These are phyloP conservation scores for Halesus radiatus DNA, from an alignment of 1,140 invertebrate genomes.

Conservation along the genomic window DNA sequence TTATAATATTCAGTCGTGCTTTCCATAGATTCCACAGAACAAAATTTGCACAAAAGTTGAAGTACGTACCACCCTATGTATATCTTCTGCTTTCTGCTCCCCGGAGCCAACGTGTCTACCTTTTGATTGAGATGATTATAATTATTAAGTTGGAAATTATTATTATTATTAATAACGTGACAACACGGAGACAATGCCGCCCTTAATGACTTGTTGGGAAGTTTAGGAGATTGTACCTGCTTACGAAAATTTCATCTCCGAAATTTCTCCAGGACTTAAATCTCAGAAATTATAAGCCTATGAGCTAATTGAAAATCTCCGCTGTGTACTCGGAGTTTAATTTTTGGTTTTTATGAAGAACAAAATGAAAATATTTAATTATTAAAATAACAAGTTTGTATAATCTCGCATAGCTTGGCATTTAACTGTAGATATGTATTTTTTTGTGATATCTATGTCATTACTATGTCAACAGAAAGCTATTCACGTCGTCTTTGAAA, in stretches of 20 bases:
- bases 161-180: conserved; percentile 42
- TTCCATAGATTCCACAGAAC: no score
- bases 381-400: no score
- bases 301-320: conserved; percentile 42
- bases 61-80: no score
- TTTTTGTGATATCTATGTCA: no score
- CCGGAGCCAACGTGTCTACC: conserved; percentile 51
- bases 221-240: conserved; percentile 45
- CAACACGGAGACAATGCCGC: conserved; percentile 46
- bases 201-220: conserved; percentile 51
- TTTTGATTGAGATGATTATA: conserved; percentile 57
- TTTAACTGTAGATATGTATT: no score
- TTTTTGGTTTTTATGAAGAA: background rate
- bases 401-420: no score
- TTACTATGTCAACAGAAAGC: no score
- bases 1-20: no score
- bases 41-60: no score
- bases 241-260: conserved; percentile 51
- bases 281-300: conserved; percentile 24
- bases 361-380: no score
- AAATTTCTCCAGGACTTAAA: conserved; percentile 49
- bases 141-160: conserved; percentile 52
- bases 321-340: conserved; percentile 11
- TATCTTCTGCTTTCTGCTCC: background rate
- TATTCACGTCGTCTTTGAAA: no score